A percentile compares a stretch with the other conserved stretches of the same genome.
These are phyloP conservation scores for Egretta garzetta DNA, from an alignment of 2,113 vertebrate genomes.

Conservation along the genomic window DNA sequence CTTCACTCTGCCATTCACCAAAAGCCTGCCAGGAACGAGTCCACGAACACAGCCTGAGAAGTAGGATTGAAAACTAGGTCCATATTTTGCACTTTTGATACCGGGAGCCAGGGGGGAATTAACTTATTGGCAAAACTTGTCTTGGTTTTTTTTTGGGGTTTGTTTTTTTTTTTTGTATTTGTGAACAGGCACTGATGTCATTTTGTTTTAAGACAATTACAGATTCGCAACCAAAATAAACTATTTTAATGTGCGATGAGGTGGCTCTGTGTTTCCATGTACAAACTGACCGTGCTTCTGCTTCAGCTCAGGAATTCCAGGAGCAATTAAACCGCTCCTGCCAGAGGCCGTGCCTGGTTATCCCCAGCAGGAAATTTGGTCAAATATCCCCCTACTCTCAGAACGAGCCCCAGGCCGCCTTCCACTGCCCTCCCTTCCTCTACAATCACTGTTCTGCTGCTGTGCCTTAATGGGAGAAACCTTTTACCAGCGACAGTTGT, in stretches of 20 bases:
- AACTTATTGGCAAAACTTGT: constrained; percentile 78
- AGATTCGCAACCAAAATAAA: constrained; percentile 81
- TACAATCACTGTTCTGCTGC: background rate
- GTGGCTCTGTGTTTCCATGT: background rate
- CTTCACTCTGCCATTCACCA: background rate
- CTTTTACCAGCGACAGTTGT: background rate
- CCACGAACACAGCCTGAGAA: background rate
- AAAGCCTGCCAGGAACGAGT: background rate
- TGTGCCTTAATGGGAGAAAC: background rate
- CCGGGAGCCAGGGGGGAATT: constrained; percentile 42
- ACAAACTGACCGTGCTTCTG: rapidly evolving
- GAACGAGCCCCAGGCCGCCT: background rate
- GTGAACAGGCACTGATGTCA: constrained; percentile 73
- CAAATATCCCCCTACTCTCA: background rate
- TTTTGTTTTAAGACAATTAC: constrained; percentile 70
- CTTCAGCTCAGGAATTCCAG: background rate
- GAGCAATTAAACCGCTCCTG: rapidly evolving
- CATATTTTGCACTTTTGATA: constrained; percentile 84
- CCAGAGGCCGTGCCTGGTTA: background rate
- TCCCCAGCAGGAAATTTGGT: background rate
- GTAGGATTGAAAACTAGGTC: constrained; percentile 58
- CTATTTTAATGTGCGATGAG: constrained; percentile 79
- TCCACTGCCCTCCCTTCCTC: background rate
- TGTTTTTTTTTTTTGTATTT: constrained; percentile 63
- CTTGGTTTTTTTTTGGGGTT: constrained; percentile 62